Percentiles rank a stretch among this genome's conserved stretches.
These are phyloP conservation scores for Sphaerophoria taeniata DNA, from an alignment of 2,888 invertebrate species.

Conservation along the genomic window DNA sequence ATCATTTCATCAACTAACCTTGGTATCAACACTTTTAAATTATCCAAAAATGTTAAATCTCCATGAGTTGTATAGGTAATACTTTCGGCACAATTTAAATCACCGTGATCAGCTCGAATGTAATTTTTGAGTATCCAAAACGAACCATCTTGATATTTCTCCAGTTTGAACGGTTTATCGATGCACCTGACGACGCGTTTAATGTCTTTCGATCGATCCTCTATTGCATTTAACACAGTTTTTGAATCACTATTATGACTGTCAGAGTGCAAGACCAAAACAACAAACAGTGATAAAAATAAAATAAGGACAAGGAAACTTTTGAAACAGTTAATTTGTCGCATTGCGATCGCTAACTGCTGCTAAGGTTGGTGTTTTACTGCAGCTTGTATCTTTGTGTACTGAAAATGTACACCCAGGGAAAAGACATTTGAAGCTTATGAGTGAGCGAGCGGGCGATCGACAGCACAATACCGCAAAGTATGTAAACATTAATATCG, in stretches of 20 bases:
- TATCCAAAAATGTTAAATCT: slow-evolving; percentile 87
- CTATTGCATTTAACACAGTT: too few relatives aligned
- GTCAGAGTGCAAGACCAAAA: too few relatives aligned
- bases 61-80: slow-evolving; percentile 88
- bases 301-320: too few relatives aligned
- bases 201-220: background rate
- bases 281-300: too few relatives aligned
- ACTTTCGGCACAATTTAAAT: slow-evolving; percentile 85
- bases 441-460: too few relatives aligned
- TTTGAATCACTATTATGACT: too few relatives aligned
- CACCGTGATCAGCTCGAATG: slow-evolving; percentile 83
- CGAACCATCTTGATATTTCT: slow-evolving; percentile 77
- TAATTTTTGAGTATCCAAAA: slow-evolving; percentile 87
- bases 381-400: too few relatives aligned
- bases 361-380: too few relatives aligned
- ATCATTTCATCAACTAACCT: slow-evolving; percentile 77
- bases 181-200: background rate
- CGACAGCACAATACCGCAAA: slow-evolving; percentile 71
- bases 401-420: too few relatives aligned
- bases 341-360: too few relatives aligned
- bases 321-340: background rate
- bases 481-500: slow-evolving; percentile 43
- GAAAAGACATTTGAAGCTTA: too few relatives aligned
- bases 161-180: slow-evolving; percentile 75
- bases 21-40: slow-evolving; percentile 84